Percentiles rank a stretch among this genome's conserved stretches.
Evolutionary conservation across 2,888 invertebrate species (phyloP).

Genomic region (Chrysopilus asiliformis): DNA sequence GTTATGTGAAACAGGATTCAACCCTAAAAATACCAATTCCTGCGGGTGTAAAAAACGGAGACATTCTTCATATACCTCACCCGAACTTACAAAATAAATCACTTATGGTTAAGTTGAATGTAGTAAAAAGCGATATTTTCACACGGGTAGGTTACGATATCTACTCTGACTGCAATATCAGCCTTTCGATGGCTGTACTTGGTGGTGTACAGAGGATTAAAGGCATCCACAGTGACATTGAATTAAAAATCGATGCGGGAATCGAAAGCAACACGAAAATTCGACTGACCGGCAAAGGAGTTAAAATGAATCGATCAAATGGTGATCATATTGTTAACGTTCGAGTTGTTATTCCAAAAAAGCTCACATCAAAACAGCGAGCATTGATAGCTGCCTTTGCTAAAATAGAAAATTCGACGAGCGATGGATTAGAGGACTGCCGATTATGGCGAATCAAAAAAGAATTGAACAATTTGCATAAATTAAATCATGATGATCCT

Average conservation of each 20-base stretch:
- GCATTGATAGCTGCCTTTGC: too few species aligned
- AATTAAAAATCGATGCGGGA: conserved; percentile 26
- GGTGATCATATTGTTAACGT: conserved; percentile 28
- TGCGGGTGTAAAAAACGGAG: conserved; percentile 24
- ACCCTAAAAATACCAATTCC: conserved; percentile 23
- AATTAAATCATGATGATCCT: too few species aligned
- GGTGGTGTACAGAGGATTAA: conserved; percentile 26
- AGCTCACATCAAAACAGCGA: too few species aligned
- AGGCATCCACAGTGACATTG: conserved; percentile 25
- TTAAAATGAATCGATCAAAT: conserved; percentile 17
- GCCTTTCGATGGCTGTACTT: conserved; percentile 27
- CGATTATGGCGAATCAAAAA: too few species aligned
- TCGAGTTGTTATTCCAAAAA: conserved; percentile 23
- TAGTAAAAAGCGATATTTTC: conserved; percentile 24
- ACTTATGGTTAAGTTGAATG: conserved; percentile 20
- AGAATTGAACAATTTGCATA: too few species aligned
- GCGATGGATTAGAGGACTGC: too few species aligned
- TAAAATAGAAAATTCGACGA: too few species aligned
- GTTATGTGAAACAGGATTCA: conserved; percentile 20
- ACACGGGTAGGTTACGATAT: conserved; percentile 25
- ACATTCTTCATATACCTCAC: conserved; percentile 24
- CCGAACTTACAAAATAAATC: conserved; percentile 24
- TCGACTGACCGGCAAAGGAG: conserved; percentile 24
- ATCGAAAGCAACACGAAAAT: conserved; percentile 26
- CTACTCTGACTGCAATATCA: conserved; percentile 23